Percentiles rank a stretch among this genome's conserved stretches.
Conservation (phyloP, 1,140 invertebrate species). For the Odontomachus brunneus region DNA sequence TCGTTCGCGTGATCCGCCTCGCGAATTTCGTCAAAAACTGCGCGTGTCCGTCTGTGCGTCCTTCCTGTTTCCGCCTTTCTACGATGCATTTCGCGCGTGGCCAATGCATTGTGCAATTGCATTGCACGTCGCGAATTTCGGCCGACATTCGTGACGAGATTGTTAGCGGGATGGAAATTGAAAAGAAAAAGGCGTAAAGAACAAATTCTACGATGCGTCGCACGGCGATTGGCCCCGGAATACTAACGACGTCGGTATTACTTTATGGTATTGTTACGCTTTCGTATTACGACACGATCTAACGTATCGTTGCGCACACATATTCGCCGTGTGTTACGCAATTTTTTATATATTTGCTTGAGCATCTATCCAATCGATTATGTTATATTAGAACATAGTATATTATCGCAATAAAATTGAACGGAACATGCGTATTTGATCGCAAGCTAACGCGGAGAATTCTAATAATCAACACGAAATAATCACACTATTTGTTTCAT, state of each 20-base stretch:
- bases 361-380: neutral
- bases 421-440: too few species aligned
- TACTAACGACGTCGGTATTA: neutral
- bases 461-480: too few species aligned
- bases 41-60: neutral
- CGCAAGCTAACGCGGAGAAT: too few species aligned
- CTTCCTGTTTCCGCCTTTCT: constrained; percentile 51
- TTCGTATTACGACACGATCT: neutral
- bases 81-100: neutral
- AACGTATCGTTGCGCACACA: neutral
- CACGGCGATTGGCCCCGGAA: neutral
- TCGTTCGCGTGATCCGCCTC: constrained; percentile 67
- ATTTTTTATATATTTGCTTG: neutral
- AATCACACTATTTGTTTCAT: too few species aligned
- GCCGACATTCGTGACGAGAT: constrained; percentile 10
- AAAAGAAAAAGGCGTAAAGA: constrained; percentile 46
- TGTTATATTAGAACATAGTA: too few species aligned
- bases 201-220: constrained; percentile 22
- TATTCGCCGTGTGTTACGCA: neutral
- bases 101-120: constrained; percentile 22
- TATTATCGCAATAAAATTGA: too few species aligned
- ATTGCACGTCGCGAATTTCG: constrained; percentile 44
- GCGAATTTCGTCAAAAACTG: constrained; percentile 51
- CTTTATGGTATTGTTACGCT: neutral
- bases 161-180: neutral